Base-by-base conservation (phyloP, 2,888 invertebrate genomes). In the Ectobius pallidus region DNA sequence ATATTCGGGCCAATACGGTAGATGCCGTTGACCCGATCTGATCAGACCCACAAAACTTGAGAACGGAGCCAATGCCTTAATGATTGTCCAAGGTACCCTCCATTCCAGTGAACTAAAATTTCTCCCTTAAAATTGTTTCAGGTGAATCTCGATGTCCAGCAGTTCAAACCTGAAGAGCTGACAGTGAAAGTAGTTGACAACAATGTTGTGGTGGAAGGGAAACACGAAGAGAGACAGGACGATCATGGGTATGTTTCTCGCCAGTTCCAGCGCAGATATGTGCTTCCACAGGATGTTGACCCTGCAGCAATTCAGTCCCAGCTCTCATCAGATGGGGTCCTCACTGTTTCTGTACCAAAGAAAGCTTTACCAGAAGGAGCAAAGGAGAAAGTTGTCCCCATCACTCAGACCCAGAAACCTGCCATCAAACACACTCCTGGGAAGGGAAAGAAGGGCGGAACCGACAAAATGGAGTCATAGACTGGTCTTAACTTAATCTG, bases 131-230 rank as follows among this genome's bases (percentile, higher is more conserved):
- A n/a, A n/a, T n/a, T n/a, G n/a, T n/a, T n/a, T n/a, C n/a, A 80
- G 79, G 78, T 80, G 18, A 77, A 75, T 62, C 71, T 80, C 14
- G 82, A 82, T 72, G 80, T 82, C 22, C 80, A 79, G 39, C 80
- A 81, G 62, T 83, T 81, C 76, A 77, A 77, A 63, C 82, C 82
- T 0, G 80, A 82, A 3, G 82, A 83, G 73, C 78, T 83, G 22
- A 77, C 77, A 0, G 80, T 83, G 27, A 83, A 82, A 73, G 80
- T 80, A 1, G 78, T 81, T 16, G 81, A 81, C 71, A 79, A 80
- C 69, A 76, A 75, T 65, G 77, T 83, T 4, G 77, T 81, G 1
- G 78, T 83, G 3, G 80, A 81, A 39, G 82, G 81, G 30, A 82
- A 80, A 72, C 83, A 83, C 75, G 80, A 81, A 70, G 82, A 82